phyloP scores from a whole-genome alignment of 2,113 vertebrate genomes.

The Pleuronectes platessa region DNA sequence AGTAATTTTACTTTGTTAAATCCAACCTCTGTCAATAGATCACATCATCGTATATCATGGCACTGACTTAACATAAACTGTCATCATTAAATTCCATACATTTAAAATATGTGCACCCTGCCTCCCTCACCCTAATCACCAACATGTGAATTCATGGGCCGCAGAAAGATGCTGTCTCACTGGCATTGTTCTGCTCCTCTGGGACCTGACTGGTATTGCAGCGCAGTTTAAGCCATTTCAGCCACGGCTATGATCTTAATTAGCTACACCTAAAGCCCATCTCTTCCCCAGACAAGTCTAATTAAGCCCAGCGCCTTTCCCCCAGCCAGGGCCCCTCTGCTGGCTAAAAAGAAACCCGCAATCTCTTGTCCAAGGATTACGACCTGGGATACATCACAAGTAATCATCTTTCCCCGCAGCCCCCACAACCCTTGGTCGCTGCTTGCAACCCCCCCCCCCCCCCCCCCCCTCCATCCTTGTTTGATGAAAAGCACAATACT shows the following conservation, averaged over 20 bases:
- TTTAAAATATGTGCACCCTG: slow-evolving; percentile 21
- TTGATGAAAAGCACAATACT: slow-evolving; percentile 74
- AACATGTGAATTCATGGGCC: slow-evolving; percentile 57
- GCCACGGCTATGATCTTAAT: slow-evolving; percentile 84
- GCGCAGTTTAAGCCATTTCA: slow-evolving; percentile 84
- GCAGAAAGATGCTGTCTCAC: slow-evolving; percentile 57
- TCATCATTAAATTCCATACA: slow-evolving; percentile 32
- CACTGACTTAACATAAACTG: slow-evolving; percentile 21
- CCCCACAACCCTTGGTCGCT: slow-evolving; percentile 50
- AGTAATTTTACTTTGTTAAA: too few relatives aligned
- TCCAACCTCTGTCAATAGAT: background rate
- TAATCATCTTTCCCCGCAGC: slow-evolving; percentile 77
- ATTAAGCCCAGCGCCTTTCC: slow-evolving; percentile 82
- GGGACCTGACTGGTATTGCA: slow-evolving; percentile 76
- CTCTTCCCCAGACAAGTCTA: slow-evolving; percentile 80
- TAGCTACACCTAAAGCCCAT: slow-evolving; percentile 84
- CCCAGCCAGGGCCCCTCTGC: slow-evolving; percentile 74
- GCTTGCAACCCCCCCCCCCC: slow-evolving; percentile 5
- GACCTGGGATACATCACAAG: slow-evolving; percentile 84
- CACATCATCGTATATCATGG: background rate
- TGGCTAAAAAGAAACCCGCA: slow-evolving; percentile 74
- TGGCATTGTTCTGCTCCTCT: slow-evolving; percentile 66
- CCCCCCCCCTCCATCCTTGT: slow-evolving; percentile 42
- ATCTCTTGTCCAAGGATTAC: slow-evolving; percentile 84
- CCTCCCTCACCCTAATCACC: slow-evolving; percentile 32